phyloP scores from a whole-genome alignment of 2,888 invertebrate genomes.

The Imbricaverruca yamaguchii region DNA sequence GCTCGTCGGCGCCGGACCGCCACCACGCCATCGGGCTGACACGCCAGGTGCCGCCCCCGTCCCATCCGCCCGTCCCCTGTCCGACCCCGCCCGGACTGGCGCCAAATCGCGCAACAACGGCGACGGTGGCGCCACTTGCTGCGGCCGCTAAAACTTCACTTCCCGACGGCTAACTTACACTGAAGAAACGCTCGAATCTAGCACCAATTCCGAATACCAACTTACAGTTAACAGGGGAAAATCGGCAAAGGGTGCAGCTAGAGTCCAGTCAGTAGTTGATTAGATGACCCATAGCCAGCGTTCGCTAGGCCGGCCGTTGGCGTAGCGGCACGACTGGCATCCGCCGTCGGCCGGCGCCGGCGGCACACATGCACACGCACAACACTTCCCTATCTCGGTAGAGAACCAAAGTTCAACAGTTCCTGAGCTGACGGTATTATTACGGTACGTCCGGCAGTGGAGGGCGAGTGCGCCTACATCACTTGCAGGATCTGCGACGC shows the following conservation, averaged over 20 bases:
- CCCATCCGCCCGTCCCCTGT: too few species aligned
- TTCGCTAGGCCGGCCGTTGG: too few species aligned
- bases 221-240: not conserved
- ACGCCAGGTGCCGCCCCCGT: not conserved
- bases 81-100: not conserved
- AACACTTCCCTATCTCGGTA: not conserved
- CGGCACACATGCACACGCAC: not conserved
- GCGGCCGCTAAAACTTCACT: too few species aligned
- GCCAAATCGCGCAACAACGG: not conserved
- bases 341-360: not conserved
- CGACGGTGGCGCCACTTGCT: too few species aligned
- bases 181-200: too few species aligned
- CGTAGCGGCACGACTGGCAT: too few species aligned
- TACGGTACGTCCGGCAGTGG: not conserved
- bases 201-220: not conserved
- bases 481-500: slow-evolving; percentile 84
- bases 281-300: not conserved
- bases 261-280: not conserved
- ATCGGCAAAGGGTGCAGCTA: not conserved
- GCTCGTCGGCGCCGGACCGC: not conserved
- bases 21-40: not conserved
- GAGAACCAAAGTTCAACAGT: slow-evolving; percentile 4
- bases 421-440: slow-evolving; percentile 17
- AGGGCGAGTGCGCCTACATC: slow-evolving; percentile 38
- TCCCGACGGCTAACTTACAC: too few species aligned